Conservation (phyloP, 2,797 vertebrate species). For the Cynodonichthys magdalenae region DNA sequence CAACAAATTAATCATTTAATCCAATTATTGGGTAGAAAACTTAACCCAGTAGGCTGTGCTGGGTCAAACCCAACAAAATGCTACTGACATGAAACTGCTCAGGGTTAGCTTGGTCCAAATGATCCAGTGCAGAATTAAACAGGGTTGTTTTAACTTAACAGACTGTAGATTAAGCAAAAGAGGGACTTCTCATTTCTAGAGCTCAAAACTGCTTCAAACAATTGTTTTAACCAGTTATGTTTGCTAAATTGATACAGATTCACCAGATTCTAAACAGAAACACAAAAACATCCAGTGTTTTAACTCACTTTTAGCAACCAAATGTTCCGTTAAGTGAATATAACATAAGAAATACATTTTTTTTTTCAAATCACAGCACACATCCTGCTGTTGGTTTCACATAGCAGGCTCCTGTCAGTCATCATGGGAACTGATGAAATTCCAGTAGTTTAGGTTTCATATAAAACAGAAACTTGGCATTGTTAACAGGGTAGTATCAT, state of each 20-base stretch:
- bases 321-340: slow-evolving; percentile 8
- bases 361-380: slow-evolving; percentile 28
- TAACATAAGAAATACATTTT: slow-evolving; percentile 16
- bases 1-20: too few species aligned
- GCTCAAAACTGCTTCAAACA: too few species aligned
- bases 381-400: slow-evolving; percentile 54
- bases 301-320: not conserved
- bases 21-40: too few species aligned
- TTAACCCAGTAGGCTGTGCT: too few species aligned
- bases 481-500: not conserved
- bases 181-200: too few species aligned
- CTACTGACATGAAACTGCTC: too few species aligned
- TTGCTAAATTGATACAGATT: too few species aligned
- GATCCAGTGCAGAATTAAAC: too few species aligned
- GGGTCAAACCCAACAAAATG: too few species aligned
- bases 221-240: too few species aligned
- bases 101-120: too few species aligned
- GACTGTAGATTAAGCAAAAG: slow-evolving; percentile 12
- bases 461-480: slow-evolving; percentile 50
- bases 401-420: slow-evolving; percentile 37
- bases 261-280: too few species aligned
- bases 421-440: slow-evolving; percentile 43
- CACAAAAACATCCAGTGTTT: not conserved
- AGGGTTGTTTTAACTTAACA: slow-evolving; percentile 28
- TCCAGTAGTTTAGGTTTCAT: slow-evolving; percentile 54